These are phyloP conservation scores for Calyptomena viridis DNA, from an alignment of 2,113 vertebrate genomes.

Conservation along the genomic window DNA sequence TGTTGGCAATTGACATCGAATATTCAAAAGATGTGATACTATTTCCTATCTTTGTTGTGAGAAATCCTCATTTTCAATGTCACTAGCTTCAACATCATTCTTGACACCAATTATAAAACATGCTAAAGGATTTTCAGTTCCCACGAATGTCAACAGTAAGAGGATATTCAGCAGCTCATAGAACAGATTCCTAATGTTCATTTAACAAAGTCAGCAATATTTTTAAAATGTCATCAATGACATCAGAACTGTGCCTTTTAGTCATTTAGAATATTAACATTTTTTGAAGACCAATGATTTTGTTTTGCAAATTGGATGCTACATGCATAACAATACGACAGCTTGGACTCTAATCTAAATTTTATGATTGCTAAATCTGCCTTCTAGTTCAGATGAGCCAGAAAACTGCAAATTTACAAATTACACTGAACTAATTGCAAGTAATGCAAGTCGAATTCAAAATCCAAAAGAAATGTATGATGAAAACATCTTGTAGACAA, in stretches of 20 bases:
- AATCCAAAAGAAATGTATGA: not conserved
- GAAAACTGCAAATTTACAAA: not conserved
- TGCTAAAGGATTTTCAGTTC: not conserved
- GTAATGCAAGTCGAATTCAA: not conserved
- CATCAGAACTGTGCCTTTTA: not conserved
- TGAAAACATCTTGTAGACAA: not conserved
- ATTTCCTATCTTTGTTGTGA: not conserved
- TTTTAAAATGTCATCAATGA: not conserved
- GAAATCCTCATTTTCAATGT: slow-evolving; percentile 3
- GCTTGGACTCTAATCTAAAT: not conserved
- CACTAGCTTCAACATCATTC: not conserved
- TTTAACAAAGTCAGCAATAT: not conserved
- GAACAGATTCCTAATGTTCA: not conserved
- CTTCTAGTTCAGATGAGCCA: not conserved
- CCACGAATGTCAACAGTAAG: not conserved
- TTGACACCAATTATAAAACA: not conserved
- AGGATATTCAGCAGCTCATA: not conserved
- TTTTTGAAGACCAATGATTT: not conserved
- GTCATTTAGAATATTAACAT: not conserved
- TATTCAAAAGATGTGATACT: not conserved
- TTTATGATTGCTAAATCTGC: not conserved
- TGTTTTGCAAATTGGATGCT: not conserved
- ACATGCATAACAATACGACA: not conserved
- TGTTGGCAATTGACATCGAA: not conserved
- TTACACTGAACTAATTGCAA: not conserved